Evolutionary conservation across 2,888 invertebrate species (phyloP), one percentile per base, ranked within the genome.

Genomic region (Antitype chi): DNA sequence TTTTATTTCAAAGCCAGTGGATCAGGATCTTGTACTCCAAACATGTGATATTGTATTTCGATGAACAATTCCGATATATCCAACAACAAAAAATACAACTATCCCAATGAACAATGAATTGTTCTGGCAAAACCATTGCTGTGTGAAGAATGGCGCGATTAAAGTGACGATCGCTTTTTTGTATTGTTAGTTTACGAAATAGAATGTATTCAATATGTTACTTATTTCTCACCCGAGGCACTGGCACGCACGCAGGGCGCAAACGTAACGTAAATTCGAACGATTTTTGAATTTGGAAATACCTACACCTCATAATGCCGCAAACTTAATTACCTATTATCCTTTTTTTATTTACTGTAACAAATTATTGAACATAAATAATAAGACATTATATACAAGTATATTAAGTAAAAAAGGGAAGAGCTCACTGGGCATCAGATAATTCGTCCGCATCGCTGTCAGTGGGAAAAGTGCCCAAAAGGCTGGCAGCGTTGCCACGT

Each of bases 71-170:
- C 28, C 2, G 2, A 43, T 43, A 15, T 17, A 9, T 23, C 7
- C 5, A 47, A 62, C 1, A 25, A 49, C 57, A 53, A 57, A 76
- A 55, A 47, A 43, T 9, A 4, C 0, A 55, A 17, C 38, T 55
- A 13, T 15, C 6, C 3, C 47, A 13, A 63, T 32, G 6, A 66
- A 28, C 55, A 9, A 57, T 32, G 23, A 13, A 67, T 63, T 28
- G 32, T 67, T 77, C n/a, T 11, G 17, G 28, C 2, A 28, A 76
- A 64, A 20, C 43, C 76, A 17, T 28, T 52, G 52, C 49, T 13
- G 49, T 20, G 38, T 76, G 38, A 52, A 57, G n/a, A n/a, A 69
- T 17, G 13, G 28, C 23, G 20, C 78, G 23, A 78, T 43, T 67
- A 78, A 47, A 52, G 5, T 69, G 59, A 32, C 59, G 28, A 25